Evolutionary conservation across 2,888 invertebrate genomes (phyloP), one percentile per base, ranked within the genome.

Genomic region (Heliconius ismenius): DNA sequence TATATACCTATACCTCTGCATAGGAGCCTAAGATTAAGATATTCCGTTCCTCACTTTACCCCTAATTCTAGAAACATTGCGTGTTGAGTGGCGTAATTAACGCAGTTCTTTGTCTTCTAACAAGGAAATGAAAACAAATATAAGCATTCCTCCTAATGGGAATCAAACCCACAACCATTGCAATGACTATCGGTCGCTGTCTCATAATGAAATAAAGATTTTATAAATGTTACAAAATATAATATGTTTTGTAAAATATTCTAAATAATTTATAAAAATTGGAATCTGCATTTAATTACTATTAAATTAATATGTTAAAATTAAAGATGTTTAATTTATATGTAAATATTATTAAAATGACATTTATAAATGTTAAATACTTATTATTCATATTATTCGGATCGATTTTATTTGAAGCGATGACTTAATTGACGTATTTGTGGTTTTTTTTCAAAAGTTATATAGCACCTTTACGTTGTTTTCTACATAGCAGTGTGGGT

Each of bases 361-460:
- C 32, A 70, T 54, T 70, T 70, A 28, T 70, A 70, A 70, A 70
- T 70, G 70, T n/a, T 58, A 70, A 70, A 32, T 11, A 21, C 6
- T 65, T 64, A 21, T 36, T 65, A 65, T 65, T 65, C 65, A 67
- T 54, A 28, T 70, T n/a, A 58, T 58, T 70, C 32, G 7, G 32
- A 54, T n/a, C 65, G n/a, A n/a, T n/a, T 9, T 54, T 32, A 70
- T 58, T 28, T 28, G 3, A 58, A 70, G n/a, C 28, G 54, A 70
- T 32, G 70, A 68, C 68, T 4, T 28, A 69, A 54, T 65, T n/a
- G 26, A 1, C 3, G 11, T 60, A 24, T 60, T 60, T 60, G 21
- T 58, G 0, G n/a, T 21, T 60, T 60, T 24, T 60, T 60, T 24
- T n/a, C 24, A 4, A 10, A 60, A 60, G 3, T 24, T 10, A 11